Conservation (phyloP, 2,888 invertebrate species). For the Erpobdella octoculata region DNA sequence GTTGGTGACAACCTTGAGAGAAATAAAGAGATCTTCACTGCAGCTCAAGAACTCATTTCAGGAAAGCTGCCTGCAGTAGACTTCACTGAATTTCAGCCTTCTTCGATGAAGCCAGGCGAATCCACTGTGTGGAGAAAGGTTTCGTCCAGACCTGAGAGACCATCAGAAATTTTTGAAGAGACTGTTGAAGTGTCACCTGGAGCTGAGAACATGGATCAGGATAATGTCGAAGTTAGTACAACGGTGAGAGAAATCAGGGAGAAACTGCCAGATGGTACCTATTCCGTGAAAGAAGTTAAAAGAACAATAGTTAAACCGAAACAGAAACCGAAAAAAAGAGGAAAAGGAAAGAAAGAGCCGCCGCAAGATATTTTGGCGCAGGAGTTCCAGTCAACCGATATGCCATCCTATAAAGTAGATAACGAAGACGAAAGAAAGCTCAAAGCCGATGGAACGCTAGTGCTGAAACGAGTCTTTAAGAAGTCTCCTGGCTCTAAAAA, state of each 20-base stretch:
- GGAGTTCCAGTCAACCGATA: not conserved
- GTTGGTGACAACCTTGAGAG: not conserved
- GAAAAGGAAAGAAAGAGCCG: not conserved
- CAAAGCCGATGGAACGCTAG: not conserved
- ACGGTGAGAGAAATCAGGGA: conserved; percentile 5
- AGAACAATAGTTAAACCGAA: conserved; percentile 20
- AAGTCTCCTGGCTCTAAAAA: not conserved
- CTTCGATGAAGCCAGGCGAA: not conserved
- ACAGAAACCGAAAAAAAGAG: too few species aligned
- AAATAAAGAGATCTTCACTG: not conserved
- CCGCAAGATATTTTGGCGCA: not conserved
- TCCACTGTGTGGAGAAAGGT: not conserved
- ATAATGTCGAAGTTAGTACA: not conserved
- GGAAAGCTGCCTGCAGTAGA: not conserved
- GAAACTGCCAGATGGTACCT: not conserved
- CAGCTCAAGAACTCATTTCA: not conserved
- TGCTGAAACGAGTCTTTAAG: conserved; percentile 10
- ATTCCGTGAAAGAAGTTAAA: not conserved
- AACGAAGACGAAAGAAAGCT: not conserved
- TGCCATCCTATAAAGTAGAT: conserved; percentile 15
- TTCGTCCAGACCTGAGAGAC: not conserved
- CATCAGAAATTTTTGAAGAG: conserved; percentile 15
- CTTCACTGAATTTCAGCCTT: not conserved
- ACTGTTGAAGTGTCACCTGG: not conserved
- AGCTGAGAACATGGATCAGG: not conserved